phyloP scores from a whole-genome alignment of 2,797 vertebrate species.

The Fistularia commersonii region DNA sequence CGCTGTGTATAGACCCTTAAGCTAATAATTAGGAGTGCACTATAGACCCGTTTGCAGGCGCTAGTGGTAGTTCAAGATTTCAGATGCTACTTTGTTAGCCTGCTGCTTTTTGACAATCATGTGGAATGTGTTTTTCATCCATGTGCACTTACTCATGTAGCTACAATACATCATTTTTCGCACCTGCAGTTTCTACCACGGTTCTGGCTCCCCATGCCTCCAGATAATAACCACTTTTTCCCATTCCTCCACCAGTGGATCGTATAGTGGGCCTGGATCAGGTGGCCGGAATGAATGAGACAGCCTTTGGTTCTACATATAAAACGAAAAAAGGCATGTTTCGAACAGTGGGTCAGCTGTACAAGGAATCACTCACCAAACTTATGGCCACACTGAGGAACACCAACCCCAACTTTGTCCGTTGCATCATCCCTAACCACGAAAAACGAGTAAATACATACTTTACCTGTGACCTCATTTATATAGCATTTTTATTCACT shows the following conservation, averaged over 20 bases:
- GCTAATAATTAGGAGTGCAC: background rate
- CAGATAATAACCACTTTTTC: slow-evolving; percentile 13
- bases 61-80: slow-evolving; percentile 16
- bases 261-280: slow-evolving; percentile 97
- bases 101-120: slow-evolving; percentile 20
- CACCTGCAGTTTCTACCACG: slow-evolving; percentile 7
- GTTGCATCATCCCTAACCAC: slow-evolving; percentile 98
- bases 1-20: background rate
- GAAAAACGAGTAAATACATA: slow-evolving; percentile 85
- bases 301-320: slow-evolving; percentile 90
- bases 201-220: background rate
- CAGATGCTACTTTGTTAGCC: slow-evolving; percentile 18
- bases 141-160: slow-evolving; percentile 40
- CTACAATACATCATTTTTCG: slow-evolving; percentile 21
- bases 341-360: slow-evolving; percentile 94
- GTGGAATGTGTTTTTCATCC: slow-evolving; percentile 37
- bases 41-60: slow-evolving; percentile 16
- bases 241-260: slow-evolving; percentile 79
- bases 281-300: slow-evolving; percentile 95
- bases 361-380: slow-evolving; percentile 96
- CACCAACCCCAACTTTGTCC: slow-evolving; percentile 97
- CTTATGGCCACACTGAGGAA: slow-evolving; percentile 97
- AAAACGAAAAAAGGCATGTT: slow-evolving; percentile 99
- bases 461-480: background rate
- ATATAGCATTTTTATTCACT: background rate